Conservation (phyloP, 2,888 invertebrate species). For the Augochlorella aurata region DNA sequence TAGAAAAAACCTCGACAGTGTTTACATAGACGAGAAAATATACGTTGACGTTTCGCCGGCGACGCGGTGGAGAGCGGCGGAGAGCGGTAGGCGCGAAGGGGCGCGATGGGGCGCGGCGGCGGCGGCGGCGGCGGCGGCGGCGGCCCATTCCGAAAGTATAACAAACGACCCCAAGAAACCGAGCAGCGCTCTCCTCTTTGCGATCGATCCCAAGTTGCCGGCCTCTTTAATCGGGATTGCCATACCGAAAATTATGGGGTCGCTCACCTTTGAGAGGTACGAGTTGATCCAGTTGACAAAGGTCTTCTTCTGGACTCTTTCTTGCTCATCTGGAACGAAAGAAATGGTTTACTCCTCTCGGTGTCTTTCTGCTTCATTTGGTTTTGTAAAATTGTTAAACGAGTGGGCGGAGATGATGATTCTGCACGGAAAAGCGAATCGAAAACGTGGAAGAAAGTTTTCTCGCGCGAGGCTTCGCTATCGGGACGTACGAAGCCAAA, state of each 20-base stretch:
- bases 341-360: too few species aligned
- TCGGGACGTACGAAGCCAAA: neutral
- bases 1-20: neutral
- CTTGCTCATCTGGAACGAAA: constrained; percentile 95
- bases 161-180: neutral
- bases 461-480: neutral
- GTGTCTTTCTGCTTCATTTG: too few species aligned
- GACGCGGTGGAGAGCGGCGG: neutral
- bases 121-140: too few species aligned
- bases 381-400: too few species aligned
- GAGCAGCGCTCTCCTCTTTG: neutral
- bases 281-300: constrained; percentile 99
- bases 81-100: too few species aligned
- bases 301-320: constrained; percentile 99
- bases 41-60: neutral
- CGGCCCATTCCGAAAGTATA: neutral
- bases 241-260: neutral
- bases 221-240: neutral
- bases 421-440: neutral
- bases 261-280: constrained; percentile 94
- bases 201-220: neutral
- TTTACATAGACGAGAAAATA: constrained; percentile 4
- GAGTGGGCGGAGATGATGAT: neutral
- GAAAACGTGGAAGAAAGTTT: neutral
- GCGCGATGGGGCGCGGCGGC: too few species aligned